Evolutionary conservation across 2,113 vertebrate species (phyloP).

Genomic region (Dendrocopos noguchii): DNA sequence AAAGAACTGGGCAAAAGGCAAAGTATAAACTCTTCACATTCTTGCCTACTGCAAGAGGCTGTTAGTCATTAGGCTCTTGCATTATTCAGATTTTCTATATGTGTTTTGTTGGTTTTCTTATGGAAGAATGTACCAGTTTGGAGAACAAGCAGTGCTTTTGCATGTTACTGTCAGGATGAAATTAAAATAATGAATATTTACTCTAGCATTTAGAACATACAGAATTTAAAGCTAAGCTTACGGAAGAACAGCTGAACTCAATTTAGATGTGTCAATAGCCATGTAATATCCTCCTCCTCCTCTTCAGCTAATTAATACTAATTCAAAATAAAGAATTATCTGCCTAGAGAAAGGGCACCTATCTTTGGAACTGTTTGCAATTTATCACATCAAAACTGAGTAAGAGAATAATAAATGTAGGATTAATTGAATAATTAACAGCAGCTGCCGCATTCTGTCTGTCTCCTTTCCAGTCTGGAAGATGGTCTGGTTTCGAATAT

Average conservation of each 20-base stretch:
- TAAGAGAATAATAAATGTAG: constrained; percentile 25
- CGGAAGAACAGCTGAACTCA: constrained; percentile 13
- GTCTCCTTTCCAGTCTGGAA: background rate
- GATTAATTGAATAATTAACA: constrained; percentile 32
- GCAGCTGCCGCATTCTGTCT: background rate
- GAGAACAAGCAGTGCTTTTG: constrained; percentile 38
- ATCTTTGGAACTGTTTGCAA: constrained; percentile 38
- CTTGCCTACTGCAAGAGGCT: background rate
- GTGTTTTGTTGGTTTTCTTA: background rate
- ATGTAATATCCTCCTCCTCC: background rate
- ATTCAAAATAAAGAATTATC: background rate
- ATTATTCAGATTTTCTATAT: constrained; percentile 1
- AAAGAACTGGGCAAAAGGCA: background rate
- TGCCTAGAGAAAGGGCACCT: constrained; percentile 21
- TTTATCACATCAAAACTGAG: background rate
- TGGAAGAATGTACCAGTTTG: background rate
- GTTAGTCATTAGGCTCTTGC: constrained; percentile 29
- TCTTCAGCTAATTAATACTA: constrained; percentile 38
- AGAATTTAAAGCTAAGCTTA: background rate
- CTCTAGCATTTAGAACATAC: background rate
- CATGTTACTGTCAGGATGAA: background rate
- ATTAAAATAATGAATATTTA: constrained; percentile 26
- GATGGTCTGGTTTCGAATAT: background rate
- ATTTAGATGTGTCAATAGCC: constrained; percentile 34
- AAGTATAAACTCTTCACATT: background rate